These are phyloP conservation scores for Suricata suricatta DNA, from an alignment of 2,113 vertebrate species.

Conservation along the genomic window DNA sequence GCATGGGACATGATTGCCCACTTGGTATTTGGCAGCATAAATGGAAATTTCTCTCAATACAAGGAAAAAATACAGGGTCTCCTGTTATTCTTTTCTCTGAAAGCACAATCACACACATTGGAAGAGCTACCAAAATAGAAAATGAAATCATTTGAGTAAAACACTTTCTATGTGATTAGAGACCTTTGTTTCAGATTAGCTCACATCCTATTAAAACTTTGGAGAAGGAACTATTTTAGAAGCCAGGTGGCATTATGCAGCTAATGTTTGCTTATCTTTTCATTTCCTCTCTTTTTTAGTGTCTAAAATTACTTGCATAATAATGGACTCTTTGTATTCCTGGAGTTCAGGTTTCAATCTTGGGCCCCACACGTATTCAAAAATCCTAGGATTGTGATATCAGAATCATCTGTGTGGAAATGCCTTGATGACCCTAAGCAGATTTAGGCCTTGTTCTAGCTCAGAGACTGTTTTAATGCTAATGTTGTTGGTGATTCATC, in stretches of 20 bases:
- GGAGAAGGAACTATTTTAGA: slow-evolving; percentile 46
- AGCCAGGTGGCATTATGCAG: slow-evolving; percentile 47
- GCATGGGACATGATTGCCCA: not conserved
- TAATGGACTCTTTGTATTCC: slow-evolving; percentile 58
- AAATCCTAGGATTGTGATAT: slow-evolving; percentile 1
- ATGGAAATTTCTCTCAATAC: not conserved
- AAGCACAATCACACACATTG: slow-evolving; percentile 26
- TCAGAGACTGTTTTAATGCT: not conserved
- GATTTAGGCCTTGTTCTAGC: not conserved
- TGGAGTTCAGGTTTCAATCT: slow-evolving; percentile 33
- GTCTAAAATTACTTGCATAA: slow-evolving; percentile 61
- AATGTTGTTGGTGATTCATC: not conserved
- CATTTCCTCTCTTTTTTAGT: slow-evolving; percentile 21
- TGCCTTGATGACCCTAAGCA: not conserved
- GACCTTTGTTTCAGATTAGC: slow-evolving; percentile 63
- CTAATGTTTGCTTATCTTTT: slow-evolving; percentile 53
- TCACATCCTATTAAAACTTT: slow-evolving; percentile 46
- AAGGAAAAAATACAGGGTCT: slow-evolving; percentile 37
- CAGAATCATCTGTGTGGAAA: not conserved
- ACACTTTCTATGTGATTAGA: slow-evolving; percentile 55
- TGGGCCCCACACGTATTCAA: not conserved
- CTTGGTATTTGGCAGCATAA: slow-evolving; percentile 33
- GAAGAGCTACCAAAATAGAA: slow-evolving; percentile 60
- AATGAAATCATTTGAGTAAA: slow-evolving; percentile 52
- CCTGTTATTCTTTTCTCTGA: slow-evolving; percentile 53